A percentile compares a stretch with the other conserved stretches of the same genome.
Conservation (phyloP, 2,113 vertebrate species). For the Istiophorus platypterus region DNA sequence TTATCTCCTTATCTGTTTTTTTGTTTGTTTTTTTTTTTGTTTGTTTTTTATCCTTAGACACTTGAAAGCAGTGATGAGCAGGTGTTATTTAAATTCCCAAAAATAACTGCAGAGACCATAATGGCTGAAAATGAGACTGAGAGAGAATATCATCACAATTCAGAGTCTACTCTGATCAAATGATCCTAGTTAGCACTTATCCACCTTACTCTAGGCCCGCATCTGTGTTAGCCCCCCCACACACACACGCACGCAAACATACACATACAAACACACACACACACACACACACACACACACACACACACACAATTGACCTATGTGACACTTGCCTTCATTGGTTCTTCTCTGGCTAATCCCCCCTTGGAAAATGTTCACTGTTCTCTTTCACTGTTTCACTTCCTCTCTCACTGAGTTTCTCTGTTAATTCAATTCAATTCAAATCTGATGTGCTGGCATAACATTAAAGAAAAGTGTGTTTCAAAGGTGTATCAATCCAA, state of each 20-base stretch:
- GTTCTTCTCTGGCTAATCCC: constrained; percentile 62
- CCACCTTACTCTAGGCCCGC: background rate
- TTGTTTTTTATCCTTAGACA: background rate
- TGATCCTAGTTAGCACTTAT: constrained; percentile 41
- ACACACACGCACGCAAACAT: constrained; percentile 24
- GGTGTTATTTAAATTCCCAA: constrained; percentile 20
- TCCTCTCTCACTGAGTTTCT: constrained; percentile 32
- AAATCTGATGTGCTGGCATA: constrained; percentile 33
- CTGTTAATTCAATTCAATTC: constrained; percentile 22
- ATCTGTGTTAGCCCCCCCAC: constrained; percentile 15
- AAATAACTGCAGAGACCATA: constrained; percentile 6
- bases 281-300: constrained; percentile 33
- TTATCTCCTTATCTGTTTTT: no score
- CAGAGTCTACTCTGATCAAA: constrained; percentile 64
- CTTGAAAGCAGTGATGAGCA: constrained; percentile 7
- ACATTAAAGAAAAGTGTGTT: constrained; percentile 47
- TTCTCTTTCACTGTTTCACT: constrained; percentile 13
- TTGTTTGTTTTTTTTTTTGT: no score
- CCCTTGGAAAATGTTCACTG: constrained; percentile 22
- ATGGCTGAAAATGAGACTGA: background rate
- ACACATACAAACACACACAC: constrained; percentile 31
- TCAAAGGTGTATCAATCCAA: constrained; percentile 30
- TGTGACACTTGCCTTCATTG: constrained; percentile 73
- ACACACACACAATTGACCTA: constrained; percentile 68
- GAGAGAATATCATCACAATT: constrained; percentile 47